A percentile compares a stretch with the other conserved stretches of the same genome.
Evolutionary conservation across 2,888 invertebrate genomes (phyloP).

Genomic region (Pantelozetes paolii): DNA sequence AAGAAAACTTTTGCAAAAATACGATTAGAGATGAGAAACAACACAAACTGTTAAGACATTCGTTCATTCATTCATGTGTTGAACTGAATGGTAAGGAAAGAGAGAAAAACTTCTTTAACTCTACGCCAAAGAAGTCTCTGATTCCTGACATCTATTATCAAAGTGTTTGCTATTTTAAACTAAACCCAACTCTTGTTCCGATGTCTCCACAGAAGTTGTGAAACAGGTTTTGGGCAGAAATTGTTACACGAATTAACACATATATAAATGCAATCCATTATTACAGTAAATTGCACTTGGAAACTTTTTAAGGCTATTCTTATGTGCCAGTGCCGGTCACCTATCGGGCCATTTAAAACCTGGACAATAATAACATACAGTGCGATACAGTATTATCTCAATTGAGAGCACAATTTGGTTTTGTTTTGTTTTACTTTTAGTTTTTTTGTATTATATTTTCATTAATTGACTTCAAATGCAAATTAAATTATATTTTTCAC

Average conservation of each 20-base stretch:
- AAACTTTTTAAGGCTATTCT: too few species aligned
- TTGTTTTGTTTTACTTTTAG: too few species aligned
- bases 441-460: too few species aligned
- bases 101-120: slow-evolving; percentile 4
- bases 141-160: slow-evolving; percentile 32
- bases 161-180: slow-evolving; percentile 28
- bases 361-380: too few species aligned
- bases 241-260: slow-evolving; percentile 27
- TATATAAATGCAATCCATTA: background rate
- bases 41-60: background rate
- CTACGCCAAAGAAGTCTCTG: background rate
- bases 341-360: too few species aligned
- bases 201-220: background rate
- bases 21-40: too few species aligned
- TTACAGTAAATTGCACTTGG: background rate
- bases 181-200: background rate
- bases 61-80: background rate
- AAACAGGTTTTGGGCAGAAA: slow-evolving; percentile 26
- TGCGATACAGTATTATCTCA: too few species aligned
- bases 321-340: too few species aligned
- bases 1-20: too few species aligned
- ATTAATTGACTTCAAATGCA: too few species aligned
- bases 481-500: too few species aligned
- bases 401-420: too few species aligned
- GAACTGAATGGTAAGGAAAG: background rate